Evolutionary conservation across 2,888 invertebrate genomes (phyloP).

Genomic region (Eretmocerus hayati): DNA sequence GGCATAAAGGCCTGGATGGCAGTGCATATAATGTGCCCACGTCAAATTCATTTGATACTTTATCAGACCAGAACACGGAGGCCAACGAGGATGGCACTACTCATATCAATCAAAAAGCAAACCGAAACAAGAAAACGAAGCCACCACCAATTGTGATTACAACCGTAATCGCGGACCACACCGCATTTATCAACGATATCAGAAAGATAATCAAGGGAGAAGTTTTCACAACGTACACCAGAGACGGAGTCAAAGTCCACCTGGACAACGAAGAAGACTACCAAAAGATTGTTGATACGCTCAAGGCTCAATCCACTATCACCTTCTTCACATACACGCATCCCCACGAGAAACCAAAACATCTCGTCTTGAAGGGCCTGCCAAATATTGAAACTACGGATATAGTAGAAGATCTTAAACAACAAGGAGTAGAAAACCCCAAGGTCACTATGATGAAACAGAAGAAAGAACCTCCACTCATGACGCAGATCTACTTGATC

Average conservation of each 20-base stretch:
- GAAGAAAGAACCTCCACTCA: neutral
- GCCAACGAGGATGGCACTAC: no score
- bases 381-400: neutral
- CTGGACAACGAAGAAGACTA: neutral
- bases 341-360: constrained; percentile 17
- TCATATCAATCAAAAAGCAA: no score
- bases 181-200: no score
- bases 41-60: no score
- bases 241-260: neutral
- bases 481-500: neutral
- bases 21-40: no score
- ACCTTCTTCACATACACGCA: constrained; percentile 18
- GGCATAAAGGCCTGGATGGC: no score
- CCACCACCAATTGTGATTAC: neutral
- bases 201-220: neutral
- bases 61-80: no score
- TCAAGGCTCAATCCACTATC: no score
- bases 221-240: neutral
- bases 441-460: neutral
- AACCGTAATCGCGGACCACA: no score
- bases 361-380: constrained; percentile 22
- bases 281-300: no score
- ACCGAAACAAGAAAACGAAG: no score
- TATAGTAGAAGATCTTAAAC: neutral
- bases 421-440: neutral